Evolutionary conservation across 2,888 invertebrate species (phyloP).

Genomic region (Tachina grossa): DNA sequence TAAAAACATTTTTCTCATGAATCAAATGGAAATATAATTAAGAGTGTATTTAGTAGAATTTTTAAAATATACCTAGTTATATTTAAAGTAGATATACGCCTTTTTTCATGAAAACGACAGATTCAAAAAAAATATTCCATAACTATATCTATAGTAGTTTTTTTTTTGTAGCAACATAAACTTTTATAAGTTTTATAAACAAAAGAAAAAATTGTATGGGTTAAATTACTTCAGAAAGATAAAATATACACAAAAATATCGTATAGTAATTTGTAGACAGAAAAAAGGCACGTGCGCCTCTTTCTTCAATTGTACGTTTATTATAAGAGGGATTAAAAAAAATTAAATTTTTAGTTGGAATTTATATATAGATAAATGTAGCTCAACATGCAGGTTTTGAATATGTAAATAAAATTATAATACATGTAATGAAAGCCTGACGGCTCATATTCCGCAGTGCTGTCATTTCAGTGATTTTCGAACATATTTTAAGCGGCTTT

Average conservation of each 20-base stretch:
- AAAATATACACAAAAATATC: constrained; percentile 19
- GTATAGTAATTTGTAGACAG: constrained; percentile 24
- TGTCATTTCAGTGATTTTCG: not conserved
- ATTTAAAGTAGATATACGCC: not conserved
- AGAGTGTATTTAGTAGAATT: too few species aligned
- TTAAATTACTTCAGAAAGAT: constrained; percentile 40
- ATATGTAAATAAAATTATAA: not conserved
- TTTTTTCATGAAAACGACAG: not conserved
- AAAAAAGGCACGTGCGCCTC: constrained; percentile 48
- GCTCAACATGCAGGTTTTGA: not conserved
- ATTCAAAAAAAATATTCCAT: not conserved
- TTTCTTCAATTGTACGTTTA: not conserved
- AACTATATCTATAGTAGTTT: not conserved
- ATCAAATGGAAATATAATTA: too few species aligned
- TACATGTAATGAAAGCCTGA: not conserved
- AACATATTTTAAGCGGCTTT: too few species aligned
- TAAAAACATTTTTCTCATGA: too few species aligned
- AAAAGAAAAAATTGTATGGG: constrained; percentile 22
- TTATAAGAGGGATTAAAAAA: not conserved
- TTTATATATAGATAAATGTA: constrained; percentile 8
- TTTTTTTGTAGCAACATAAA: not conserved
- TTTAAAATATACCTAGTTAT: too few species aligned
- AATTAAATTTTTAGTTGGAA: not conserved
- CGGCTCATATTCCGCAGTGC: not conserved
- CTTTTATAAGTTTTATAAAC: constrained; percentile 39